phyloP scores from a whole-genome alignment of 1,140 invertebrate species.

The Pollicipes pollicipes region DNA sequence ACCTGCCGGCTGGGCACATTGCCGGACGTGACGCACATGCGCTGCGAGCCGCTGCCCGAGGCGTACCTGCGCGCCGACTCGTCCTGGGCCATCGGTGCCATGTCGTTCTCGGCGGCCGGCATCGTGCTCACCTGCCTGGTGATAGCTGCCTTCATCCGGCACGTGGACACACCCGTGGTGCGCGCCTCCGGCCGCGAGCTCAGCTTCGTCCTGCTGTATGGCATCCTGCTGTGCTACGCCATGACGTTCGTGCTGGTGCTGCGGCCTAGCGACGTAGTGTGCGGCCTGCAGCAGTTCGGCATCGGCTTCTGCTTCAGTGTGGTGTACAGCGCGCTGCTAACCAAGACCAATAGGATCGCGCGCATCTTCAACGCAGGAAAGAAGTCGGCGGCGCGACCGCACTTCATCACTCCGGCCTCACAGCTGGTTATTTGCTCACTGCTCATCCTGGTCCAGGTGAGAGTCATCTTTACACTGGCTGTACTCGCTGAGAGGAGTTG shows the following conservation, averaged over 20 bases:
- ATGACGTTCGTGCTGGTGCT: slow-evolving; percentile 68
- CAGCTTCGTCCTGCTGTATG: slow-evolving; percentile 67
- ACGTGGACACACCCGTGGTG: slow-evolving; percentile 72
- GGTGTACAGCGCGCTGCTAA: slow-evolving; percentile 73
- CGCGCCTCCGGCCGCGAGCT: slow-evolving; percentile 74
- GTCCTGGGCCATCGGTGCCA: slow-evolving; percentile 73
- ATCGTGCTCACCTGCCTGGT: slow-evolving; percentile 26
- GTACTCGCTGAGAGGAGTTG: not conserved
- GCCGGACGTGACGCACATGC: slow-evolving; percentile 51
- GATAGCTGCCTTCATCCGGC: slow-evolving; percentile 44
- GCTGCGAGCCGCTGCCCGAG: slow-evolving; percentile 61
- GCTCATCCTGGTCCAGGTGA: slow-evolving; percentile 61
- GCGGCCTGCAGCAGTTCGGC: slow-evolving; percentile 32
- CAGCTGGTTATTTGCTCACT: slow-evolving; percentile 74
- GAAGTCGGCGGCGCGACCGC: slow-evolving; percentile 66
- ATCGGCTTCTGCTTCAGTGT: slow-evolving; percentile 81
- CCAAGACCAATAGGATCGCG: slow-evolving; percentile 79
- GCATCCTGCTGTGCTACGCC: slow-evolving; percentile 72
- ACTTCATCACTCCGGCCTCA: slow-evolving; percentile 80
- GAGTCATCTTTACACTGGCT: slow-evolving; percentile 9
- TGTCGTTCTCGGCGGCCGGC: slow-evolving; percentile 32
- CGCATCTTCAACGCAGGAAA: slow-evolving; percentile 78
- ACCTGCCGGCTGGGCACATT: slow-evolving; percentile 61
- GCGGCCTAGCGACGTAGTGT: slow-evolving; percentile 29
- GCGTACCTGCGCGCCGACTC: slow-evolving; percentile 51